A percentile compares a stretch with the other conserved stretches of the same genome.
These are phyloP conservation scores for Lasioglossum vierecki DNA, from an alignment of 2,888 invertebrate genomes.

Conservation along the genomic window DNA sequence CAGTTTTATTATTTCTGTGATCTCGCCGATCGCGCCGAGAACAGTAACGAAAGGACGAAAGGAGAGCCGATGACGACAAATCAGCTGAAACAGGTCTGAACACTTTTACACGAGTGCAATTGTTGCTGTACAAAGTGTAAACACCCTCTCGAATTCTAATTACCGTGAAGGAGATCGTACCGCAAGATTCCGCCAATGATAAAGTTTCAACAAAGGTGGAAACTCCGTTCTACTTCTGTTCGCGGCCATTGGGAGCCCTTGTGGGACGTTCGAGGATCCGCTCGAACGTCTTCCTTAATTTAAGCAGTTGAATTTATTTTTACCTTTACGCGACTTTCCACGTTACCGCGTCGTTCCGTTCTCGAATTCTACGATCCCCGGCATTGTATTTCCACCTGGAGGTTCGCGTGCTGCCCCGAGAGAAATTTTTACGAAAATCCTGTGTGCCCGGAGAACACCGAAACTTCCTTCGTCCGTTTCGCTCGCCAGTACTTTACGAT, in stretches of 20 bases:
- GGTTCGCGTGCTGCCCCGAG: conserved; percentile 25
- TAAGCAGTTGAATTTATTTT: conserved; percentile 33
- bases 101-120: neutral
- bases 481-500: conserved; percentile 31
- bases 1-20: too few relatives aligned
- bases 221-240: neutral
- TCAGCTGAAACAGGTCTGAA: neutral
- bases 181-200: neutral
- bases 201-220: neutral
- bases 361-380: conserved; percentile 23
- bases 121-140: neutral
- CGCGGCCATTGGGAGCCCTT: neutral
- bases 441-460: neutral
- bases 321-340: conserved; percentile 27
- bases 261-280: neutral
- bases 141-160: neutral
- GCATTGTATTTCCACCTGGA: conserved; percentile 18
- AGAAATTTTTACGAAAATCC: conserved; percentile 33
- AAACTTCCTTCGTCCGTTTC: neutral
- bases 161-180: neutral
- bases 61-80: too few relatives aligned
- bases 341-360: conserved; percentile 18
- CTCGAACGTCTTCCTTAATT: conserved; percentile 19
- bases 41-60: too few relatives aligned
- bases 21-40: too few relatives aligned